Conservation (phyloP, 1,140 invertebrate species). For the Polyergus mexicanus region DNA sequence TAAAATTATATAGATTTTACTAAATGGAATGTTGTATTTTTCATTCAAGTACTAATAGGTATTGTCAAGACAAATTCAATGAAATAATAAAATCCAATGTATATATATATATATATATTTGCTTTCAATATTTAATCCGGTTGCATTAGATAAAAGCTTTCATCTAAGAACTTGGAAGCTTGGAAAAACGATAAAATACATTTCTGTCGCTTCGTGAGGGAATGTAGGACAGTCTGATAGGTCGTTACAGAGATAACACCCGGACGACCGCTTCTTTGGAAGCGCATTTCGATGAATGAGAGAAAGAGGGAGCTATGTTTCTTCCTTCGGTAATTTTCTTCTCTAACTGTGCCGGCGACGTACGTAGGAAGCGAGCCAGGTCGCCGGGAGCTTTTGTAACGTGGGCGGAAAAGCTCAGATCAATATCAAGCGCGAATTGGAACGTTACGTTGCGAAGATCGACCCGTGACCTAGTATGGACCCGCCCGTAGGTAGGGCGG, state of each 20-base stretch:
- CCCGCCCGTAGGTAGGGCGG: conserved; percentile 79
- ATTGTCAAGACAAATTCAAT: too few species aligned
- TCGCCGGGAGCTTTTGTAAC: conserved; percentile 68
- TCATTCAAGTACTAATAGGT: too few species aligned
- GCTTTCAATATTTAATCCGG: too few species aligned
- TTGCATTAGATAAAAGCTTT: neutral
- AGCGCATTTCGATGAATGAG: conserved; percentile 11
- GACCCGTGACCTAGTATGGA: conserved; percentile 85
- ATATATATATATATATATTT: too few species aligned
- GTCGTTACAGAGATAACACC: conserved; percentile 34
- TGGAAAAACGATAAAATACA: neutral
- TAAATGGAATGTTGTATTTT: too few species aligned
- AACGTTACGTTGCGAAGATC: conserved; percentile 83
- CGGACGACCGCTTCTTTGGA: conserved; percentile 22
- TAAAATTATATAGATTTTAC: too few species aligned
- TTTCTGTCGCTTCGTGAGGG: neutral
- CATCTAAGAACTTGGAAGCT: neutral
- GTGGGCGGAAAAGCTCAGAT: conserved; percentile 83
- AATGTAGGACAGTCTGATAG: conserved; percentile 45
- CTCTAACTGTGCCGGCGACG: conserved; percentile 26
- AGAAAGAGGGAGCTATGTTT: neutral
- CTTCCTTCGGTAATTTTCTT: conserved; percentile 45
- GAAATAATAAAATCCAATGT: too few species aligned
- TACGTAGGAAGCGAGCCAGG: conserved; percentile 52
- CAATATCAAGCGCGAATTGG: conserved; percentile 86